Evolutionary conservation across 1,140 invertebrate species (phyloP).

Genomic region (Cherax quadricarinatus): DNA sequence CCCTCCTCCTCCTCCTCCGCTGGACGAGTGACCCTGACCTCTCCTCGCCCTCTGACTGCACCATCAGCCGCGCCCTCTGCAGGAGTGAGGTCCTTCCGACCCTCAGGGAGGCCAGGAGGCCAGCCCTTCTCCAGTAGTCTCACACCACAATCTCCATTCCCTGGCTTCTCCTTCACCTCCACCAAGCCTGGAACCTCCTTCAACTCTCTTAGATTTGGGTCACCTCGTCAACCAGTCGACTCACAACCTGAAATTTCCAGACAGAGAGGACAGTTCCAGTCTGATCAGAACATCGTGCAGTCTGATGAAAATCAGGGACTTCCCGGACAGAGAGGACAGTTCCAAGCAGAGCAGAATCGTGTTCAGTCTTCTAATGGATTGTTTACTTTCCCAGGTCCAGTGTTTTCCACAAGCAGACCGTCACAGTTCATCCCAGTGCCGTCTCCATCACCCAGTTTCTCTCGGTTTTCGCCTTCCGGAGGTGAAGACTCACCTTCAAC

Average conservation of each 20-base stretch:
- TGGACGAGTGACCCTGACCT: background rate
- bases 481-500: background rate
- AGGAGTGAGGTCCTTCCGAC: background rate
- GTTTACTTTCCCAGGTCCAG: background rate
- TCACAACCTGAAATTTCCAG: background rate
- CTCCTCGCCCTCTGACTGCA: background rate
- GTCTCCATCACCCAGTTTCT: background rate
- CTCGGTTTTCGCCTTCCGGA: background rate
- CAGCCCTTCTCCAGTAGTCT: background rate
- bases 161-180: background rate
- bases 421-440: background rate
- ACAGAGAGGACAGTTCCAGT: no score
- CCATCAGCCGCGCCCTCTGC: background rate
- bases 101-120: background rate
- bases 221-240: background rate
- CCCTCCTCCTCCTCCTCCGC: background rate
- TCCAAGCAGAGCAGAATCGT: background rate
- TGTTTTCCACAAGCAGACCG: background rate
- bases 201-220: background rate
- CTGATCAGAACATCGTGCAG: no score
- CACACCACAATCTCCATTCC: background rate
- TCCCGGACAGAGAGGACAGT: background rate
- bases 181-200: background rate
- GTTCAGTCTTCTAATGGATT: background rate
- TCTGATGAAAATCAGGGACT: background rate